A percentile compares a stretch with the other conserved stretches of the same genome.
Evolutionary conservation across 2,113 vertebrate species (phyloP).

Genomic region (Sinosuthora webbiana): DNA sequence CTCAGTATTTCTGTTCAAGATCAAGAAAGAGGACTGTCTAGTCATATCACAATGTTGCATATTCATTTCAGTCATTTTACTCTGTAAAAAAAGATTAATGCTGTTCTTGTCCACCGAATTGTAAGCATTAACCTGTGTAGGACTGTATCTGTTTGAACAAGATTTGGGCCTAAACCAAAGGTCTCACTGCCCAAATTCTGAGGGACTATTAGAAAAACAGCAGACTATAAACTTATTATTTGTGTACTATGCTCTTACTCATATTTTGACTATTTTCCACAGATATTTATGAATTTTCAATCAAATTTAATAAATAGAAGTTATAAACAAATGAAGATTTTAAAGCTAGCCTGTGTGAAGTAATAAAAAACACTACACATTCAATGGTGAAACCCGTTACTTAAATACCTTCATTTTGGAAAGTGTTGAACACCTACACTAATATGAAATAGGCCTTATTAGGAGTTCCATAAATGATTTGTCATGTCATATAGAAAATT

Average conservation of each 20-base stretch:
- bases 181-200: background rate
- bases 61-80: background rate
- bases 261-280: background rate
- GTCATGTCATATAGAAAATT: background rate
- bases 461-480: background rate
- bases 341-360: background rate
- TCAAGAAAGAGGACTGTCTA: background rate
- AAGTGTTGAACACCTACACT: background rate
- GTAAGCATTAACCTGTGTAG: background rate
- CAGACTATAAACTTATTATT: background rate
- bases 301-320: background rate
- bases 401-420: background rate
- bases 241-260: background rate
- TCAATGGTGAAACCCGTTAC: background rate
- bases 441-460: background rate
- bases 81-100: background rate
- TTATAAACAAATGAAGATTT: background rate
- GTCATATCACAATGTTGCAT: background rate
- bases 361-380: fast-evolving
- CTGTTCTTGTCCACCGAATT: background rate
- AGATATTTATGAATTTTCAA: background rate
- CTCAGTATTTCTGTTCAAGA: background rate
- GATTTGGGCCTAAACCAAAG: background rate
- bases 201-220: background rate
- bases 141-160: background rate